Percentiles rank a stretch among this genome's conserved stretches.
Conservation (phyloP, 2,797 vertebrate species). For the Chromobotia macracanthus region DNA sequence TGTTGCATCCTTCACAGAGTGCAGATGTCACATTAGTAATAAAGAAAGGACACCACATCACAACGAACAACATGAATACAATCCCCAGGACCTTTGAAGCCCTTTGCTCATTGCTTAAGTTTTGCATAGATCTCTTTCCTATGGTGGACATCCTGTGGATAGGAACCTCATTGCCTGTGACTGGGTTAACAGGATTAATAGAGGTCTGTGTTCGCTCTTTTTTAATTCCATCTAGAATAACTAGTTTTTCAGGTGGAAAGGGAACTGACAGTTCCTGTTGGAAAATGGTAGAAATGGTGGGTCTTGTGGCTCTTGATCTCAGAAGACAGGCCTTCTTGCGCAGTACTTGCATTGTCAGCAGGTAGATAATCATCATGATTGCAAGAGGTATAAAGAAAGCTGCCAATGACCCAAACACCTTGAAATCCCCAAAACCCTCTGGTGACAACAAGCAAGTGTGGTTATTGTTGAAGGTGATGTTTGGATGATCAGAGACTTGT, state of each 20-base stretch:
- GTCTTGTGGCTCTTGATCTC: constrained; percentile 81
- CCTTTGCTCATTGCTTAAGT: constrained; percentile 92
- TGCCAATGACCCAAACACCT: constrained; percentile 90
- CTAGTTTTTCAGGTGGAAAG: constrained; percentile 80
- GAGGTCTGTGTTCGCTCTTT: constrained; percentile 65
- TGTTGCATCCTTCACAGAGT: constrained; percentile 85
- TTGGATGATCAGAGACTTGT: constrained; percentile 67
- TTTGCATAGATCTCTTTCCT: constrained; percentile 94
- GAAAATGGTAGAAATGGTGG: constrained; percentile 84
- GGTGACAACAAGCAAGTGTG: constrained; percentile 85
- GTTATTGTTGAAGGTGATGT: constrained; percentile 82
- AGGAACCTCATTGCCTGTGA: constrained; percentile 68
- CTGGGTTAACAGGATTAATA: constrained; percentile 41
- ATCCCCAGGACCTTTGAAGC: constrained; percentile 97
- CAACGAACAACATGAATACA: constrained; percentile 92
- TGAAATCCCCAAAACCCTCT: constrained; percentile 87
- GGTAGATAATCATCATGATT: constrained; percentile 95
- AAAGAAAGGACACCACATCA: constrained; percentile 99
- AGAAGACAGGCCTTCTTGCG: constrained; percentile 91
- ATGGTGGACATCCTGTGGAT: constrained; percentile 83
- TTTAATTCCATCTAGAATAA: constrained; percentile 75
- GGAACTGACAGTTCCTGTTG: constrained; percentile 78
- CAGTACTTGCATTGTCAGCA: constrained; percentile 91
- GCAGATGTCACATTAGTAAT: constrained; percentile 93
- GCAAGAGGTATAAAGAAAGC: constrained; percentile 91